Conservation (phyloP, 2,888 invertebrate species). For the Amaurobius ferox region DNA sequence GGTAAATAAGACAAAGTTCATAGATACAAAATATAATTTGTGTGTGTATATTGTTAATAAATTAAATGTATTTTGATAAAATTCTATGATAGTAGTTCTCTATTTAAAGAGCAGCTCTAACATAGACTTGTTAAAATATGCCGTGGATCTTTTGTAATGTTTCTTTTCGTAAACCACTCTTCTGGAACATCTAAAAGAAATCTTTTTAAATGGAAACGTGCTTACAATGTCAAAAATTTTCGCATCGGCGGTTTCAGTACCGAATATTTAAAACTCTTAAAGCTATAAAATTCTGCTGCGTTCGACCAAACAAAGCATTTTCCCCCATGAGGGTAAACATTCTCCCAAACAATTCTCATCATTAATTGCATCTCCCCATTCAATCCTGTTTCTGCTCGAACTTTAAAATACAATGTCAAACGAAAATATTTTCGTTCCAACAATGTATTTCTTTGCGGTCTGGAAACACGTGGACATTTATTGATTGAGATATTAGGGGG, state of each 20-base stretch:
- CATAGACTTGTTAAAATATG: not conserved
- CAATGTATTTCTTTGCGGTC: not conserved
- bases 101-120: not conserved
- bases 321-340: conserved; percentile 16
- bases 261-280: conserved; percentile 1
- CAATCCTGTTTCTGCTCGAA: not conserved
- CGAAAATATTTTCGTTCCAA: not conserved
- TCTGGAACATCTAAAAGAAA: conserved; percentile 4
- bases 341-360: conserved; percentile 7
- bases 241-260: not conserved
- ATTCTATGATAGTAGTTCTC: too few species aligned
- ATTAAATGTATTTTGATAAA: too few species aligned
- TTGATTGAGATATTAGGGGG: not conserved
- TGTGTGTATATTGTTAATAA: too few species aligned
- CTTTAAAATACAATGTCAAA: conserved; percentile 7
- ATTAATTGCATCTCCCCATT: conserved; percentile 7
- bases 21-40: too few species aligned
- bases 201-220: conserved; percentile 14
- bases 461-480: not conserved
- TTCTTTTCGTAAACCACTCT: not conserved
- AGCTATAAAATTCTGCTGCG: not conserved
- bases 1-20: too few species aligned
- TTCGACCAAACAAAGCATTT: not conserved
- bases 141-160: not conserved
- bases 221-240: conserved; percentile 16